phyloP scores from a whole-genome alignment of 2,888 invertebrate genomes.

The Eilema sororculum region DNA sequence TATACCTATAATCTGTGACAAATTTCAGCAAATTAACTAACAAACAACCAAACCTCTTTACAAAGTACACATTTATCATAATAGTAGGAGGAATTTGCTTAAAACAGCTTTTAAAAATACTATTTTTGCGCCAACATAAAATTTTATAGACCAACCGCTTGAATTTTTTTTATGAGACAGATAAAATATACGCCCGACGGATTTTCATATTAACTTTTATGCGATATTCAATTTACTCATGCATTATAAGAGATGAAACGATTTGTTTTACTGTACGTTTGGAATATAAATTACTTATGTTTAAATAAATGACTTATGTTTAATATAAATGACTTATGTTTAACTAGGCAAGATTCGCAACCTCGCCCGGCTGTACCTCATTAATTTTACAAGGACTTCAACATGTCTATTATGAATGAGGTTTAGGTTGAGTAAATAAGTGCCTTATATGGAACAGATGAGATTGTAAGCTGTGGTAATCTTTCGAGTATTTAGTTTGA shows the following conservation, averaged over 20 bases:
- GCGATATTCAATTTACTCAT: constrained; percentile 37
- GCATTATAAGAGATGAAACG: constrained; percentile 35
- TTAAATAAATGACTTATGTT: constrained; percentile 10
- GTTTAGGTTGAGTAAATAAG: constrained; percentile 1
- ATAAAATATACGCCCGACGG: constrained; percentile 31
- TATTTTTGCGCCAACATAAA: constrained; percentile 29
- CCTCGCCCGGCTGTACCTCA: neutral
- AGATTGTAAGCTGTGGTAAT: neutral
- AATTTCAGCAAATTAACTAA: neutral
- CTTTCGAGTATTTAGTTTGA: neutral
- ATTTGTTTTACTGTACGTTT: constrained; percentile 29
- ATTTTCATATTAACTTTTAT: constrained; percentile 37
- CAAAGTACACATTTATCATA: neutral
- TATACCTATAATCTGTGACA: too few relatives aligned
- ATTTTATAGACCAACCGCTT: constrained; percentile 25
- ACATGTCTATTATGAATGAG: neutral
- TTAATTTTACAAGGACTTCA: constrained; percentile 3
- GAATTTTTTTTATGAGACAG: constrained; percentile 30
- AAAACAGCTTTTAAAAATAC: constrained; percentile 14
- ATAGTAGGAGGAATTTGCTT: neutral
- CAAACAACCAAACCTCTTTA: neutral
- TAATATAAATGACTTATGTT: constrained; percentile 10
- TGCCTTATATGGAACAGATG: neutral
- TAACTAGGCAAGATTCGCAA: neutral
- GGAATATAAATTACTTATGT: constrained; percentile 3